Percentiles rank a stretch among this genome's conserved stretches.
Conservation (phyloP, 2,113 vertebrate genomes). For the Eublepharis macularius region DNA sequence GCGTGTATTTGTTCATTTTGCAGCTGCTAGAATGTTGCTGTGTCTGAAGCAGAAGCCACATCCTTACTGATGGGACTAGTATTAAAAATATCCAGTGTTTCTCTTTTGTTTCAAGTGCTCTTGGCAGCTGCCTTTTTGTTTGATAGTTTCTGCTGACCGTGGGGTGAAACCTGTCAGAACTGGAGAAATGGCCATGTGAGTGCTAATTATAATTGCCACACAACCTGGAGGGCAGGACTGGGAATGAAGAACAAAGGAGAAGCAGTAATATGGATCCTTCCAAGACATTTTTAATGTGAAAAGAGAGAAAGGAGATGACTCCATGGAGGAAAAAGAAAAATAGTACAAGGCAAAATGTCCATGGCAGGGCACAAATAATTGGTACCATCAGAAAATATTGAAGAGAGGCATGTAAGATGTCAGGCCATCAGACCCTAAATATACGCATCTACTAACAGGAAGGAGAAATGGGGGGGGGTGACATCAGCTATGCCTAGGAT, state of each 20-base stretch:
- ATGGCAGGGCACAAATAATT: neutral
- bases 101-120: neutral
- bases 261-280: neutral
- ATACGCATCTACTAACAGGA: neutral
- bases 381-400: neutral
- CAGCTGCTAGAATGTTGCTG: neutral
- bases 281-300: neutral
- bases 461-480: too few species aligned
- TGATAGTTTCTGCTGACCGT: neutral
- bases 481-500: too few species aligned
- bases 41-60: neutral
- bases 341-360: neutral
- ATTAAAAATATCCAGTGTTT: slow-evolving; percentile 6
- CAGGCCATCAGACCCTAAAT: neutral
- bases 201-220: neutral
- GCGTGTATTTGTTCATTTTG: too few species aligned
- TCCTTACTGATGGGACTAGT: neutral
- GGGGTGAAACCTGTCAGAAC: neutral
- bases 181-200: neutral
- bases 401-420: neutral
- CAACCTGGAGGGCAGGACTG: neutral
- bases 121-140: neutral
- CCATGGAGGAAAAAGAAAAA: neutral
- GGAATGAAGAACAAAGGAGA: neutral
- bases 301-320: fast-evolving